Conservation (phyloP, 2,113 vertebrate species). For the Centrocercus urophasianus region DNA sequence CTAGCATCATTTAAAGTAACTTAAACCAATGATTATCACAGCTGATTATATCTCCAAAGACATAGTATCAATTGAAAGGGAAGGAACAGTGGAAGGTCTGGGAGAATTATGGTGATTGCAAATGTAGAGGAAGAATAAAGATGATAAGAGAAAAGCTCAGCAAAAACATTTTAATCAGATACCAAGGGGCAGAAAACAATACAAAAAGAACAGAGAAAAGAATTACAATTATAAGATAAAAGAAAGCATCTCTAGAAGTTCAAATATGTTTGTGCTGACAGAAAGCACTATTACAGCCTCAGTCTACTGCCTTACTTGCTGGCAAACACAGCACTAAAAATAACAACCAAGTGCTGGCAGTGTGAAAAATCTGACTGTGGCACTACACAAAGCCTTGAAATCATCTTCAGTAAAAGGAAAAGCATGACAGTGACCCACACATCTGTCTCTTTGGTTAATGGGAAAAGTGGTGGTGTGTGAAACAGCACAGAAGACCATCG, state of each 20-base stretch:
- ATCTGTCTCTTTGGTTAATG: neutral
- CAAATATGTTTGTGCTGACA: neutral
- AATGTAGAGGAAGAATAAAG: neutral
- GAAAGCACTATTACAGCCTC: neutral
- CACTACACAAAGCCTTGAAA: neutral
- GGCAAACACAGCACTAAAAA: neutral
- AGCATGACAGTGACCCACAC: neutral
- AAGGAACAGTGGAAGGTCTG: neutral
- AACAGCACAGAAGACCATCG: neutral
- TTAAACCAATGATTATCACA: conserved; percentile 24
- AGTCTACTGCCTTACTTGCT: neutral
- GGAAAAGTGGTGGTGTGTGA: conserved; percentile 23
- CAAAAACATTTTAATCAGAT: neutral
- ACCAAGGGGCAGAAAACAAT: neutral
- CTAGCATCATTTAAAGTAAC: conserved; percentile 11
- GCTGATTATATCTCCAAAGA: neutral
- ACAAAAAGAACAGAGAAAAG: neutral
- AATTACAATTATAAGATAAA: conserved; percentile 5
- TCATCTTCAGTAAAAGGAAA: neutral
- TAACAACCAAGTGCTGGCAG: neutral
- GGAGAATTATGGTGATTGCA: neutral
- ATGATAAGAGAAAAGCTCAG: neutral
- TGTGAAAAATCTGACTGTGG: conserved; percentile 1
- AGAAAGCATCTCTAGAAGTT: neutral
- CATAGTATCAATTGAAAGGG: neutral